Conservation (phyloP, 2,888 invertebrate species). For the Catocala sponsa region DNA sequence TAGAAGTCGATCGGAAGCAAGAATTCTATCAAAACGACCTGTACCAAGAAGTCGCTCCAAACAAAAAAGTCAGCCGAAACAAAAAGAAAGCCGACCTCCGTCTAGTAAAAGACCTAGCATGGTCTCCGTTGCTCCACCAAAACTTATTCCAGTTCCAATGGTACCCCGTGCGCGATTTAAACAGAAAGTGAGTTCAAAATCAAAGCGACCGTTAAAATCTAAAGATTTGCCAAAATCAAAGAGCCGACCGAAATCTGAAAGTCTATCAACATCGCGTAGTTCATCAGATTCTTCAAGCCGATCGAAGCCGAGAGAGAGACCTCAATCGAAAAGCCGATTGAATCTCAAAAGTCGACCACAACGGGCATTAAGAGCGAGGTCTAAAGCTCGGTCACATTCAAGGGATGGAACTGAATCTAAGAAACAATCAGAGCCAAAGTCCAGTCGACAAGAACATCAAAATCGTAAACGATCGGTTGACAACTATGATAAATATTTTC, state of each 20-base stretch:
- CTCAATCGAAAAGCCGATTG: neutral
- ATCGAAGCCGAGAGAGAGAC: neutral
- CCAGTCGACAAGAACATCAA: neutral
- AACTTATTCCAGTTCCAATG: neutral
- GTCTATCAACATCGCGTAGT: slow-evolving; percentile 1
- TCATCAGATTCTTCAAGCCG: neutral
- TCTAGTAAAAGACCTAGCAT: neutral
- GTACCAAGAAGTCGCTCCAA: neutral
- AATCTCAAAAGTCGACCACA: neutral
- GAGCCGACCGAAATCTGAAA: neutral
- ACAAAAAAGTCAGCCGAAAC: neutral
- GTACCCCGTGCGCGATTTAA: neutral
- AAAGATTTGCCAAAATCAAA: neutral
- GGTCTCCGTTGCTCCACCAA: neutral
- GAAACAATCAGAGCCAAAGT: neutral
- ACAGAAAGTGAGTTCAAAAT: neutral
- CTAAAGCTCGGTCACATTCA: neutral
- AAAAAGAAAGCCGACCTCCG: neutral
- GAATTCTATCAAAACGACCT: neutral
- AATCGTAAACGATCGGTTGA: neutral
- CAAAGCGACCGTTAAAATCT: neutral
- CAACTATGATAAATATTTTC: neutral
- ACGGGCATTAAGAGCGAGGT: neutral
- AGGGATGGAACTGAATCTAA: neutral
- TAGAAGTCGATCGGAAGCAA: neutral